Base-by-base conservation (phyloP, 2,888 invertebrate species). In the Argynnis bischoffii region DNA sequence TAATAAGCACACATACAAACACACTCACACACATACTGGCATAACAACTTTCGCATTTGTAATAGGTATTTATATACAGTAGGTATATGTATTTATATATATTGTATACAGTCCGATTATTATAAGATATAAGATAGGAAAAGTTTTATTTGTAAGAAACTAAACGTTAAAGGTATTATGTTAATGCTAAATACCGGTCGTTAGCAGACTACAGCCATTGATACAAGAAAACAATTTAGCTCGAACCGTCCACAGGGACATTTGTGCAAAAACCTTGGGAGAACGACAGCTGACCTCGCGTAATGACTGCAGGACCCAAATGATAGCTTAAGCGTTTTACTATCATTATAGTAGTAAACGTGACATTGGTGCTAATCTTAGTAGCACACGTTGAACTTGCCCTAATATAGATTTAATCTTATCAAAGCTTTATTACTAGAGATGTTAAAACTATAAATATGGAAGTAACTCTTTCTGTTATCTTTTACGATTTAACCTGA, bases 221-320 rank as follows among this genome's bases (percentile, higher is more conserved):
- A 66, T 72, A 63, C 86, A 89, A 89, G 89, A 89, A 89, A 89
- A 90, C 86, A 88, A 89, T 89, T 90, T 87, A 85, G 83, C 81
- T 79, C 77, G 76, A 78, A 72, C 79, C 79, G 81, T 78, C 50
- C 67, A 54, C 73, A 73, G 76, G 70, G 74, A 74, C 67, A 73
- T 65, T 63, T 81, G 83, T 83, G 83, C 86, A 90, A 90, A 90
- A 90, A 90, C 88, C 77, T 81, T 90, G 90, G 83, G 90, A 90
- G 86, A 85, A 83, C 81, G 87, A 81, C 90, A 90, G 89, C 89
- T 90, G 90, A 86, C 88, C 83, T 77, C 76, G 75, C 73, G 48
- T 67, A 71, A 76, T 74, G 69, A 73, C 84, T 83, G 85, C 77
- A 83, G 71, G 69, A 78, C 71, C 69, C 70, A 69, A 56, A 61